Evolutionary conservation across 92 coral and sea anemone species (phyloP), one percentile per base, ranked within the genome.

Genomic region (Galaxea fascicularis): DNA sequence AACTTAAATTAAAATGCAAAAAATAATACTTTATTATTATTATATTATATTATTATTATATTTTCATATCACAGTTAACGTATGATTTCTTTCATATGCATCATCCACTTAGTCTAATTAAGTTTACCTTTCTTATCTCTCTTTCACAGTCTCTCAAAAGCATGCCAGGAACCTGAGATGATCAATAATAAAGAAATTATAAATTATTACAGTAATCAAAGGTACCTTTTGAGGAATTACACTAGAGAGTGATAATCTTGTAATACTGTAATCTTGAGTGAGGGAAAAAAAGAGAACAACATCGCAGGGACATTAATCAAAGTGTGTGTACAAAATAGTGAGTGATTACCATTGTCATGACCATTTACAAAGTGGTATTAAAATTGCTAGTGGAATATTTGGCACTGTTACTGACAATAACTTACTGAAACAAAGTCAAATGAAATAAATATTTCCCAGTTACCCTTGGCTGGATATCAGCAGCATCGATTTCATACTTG

Each of bases 391-490:
- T 8, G 1, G 20, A 16, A 3, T 18, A 56, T 56, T 56, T 56
- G 62, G 41, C 41, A 35, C 41, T 35, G 2, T 35, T 2, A 35
- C 41, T 35, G 2, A 35, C 6, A 35, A 35, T 35, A 6, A 35
- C 3, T 6, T 35, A 6, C 41, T 35, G 2, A 35, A 35, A 2
- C 3, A 35, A 28, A 73, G 8, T 4, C 1, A 49, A 52, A 52
- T 15, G 14, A 28, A 9, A 25, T 41, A 63, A 21, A 14, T 79
- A 20, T 16, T n/a, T 70, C 41, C 65, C 16, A 25, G 14, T 65
- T 62, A 96, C 99, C 96, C 85, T 93, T 86, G 95, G 88, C 44
- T 94, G 94, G 41, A 94, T 85, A 22, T 95, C 91, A 16, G 99
- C 79, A 12, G 95, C 94, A 83, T 96, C 95, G 26, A 96, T 66